A percentile compares a stretch with the other conserved stretches of the same genome.
These are phyloP conservation scores for Prionailurus viverrinus DNA, from an alignment of 2,113 vertebrate genomes.

Conservation along the genomic window DNA sequence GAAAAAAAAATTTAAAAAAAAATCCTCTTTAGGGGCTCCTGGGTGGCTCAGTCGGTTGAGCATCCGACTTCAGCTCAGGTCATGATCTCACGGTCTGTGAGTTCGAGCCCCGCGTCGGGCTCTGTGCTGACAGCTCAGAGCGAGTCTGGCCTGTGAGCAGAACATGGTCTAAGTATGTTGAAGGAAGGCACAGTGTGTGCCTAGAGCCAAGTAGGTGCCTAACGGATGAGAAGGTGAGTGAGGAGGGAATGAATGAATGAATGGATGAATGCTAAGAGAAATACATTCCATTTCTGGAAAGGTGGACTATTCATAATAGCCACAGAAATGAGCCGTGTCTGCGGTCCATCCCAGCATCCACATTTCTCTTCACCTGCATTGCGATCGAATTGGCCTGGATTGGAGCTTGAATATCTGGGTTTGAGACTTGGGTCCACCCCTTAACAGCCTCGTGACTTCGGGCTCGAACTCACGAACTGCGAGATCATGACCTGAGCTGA, in stretches of 20 bases:
- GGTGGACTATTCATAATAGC: neutral
- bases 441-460: neutral
- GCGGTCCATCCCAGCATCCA: accelerated
- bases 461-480: too few relatives aligned
- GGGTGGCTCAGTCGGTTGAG: too few relatives aligned
- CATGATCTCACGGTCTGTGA: too few relatives aligned
- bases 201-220: neutral
- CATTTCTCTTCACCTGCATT: neutral
- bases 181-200: neutral
- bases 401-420: too few relatives aligned
- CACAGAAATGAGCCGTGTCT: neutral
- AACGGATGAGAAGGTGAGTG: neutral
- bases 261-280: neutral
- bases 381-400: neutral
- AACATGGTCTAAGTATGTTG: accelerated
- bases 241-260: too few relatives aligned
- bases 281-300: neutral
- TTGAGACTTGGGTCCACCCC: neutral
- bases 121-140: too few relatives aligned
- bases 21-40: too few relatives aligned
- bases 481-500: too few relatives aligned
- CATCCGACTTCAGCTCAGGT: too few relatives aligned
- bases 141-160: neutral
- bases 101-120: too few relatives aligned
- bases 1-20: too few relatives aligned